Evolutionary conservation across 2,888 invertebrate species (phyloP).

Genomic region (Cerastis rubricosa): DNA sequence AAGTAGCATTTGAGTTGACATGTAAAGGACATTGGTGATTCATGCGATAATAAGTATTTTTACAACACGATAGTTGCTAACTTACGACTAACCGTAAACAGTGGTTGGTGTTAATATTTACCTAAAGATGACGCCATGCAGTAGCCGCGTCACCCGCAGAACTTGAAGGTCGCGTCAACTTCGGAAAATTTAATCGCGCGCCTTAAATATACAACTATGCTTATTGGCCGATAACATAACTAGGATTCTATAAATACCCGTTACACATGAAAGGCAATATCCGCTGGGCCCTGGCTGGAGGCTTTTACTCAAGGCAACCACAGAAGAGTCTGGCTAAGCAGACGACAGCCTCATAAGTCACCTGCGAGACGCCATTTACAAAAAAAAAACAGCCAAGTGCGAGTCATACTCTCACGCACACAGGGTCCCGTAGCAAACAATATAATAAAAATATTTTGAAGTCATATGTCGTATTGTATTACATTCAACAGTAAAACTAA

Average conservation of each 20-base stretch:
- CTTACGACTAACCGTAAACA: slow-evolving; percentile 68
- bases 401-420: too few relatives aligned
- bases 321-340: too few relatives aligned
- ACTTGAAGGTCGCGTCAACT: slow-evolving; percentile 83
- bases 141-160: slow-evolving; percentile 75
- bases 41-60: slow-evolving; percentile 42
- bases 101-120: slow-evolving; percentile 70
- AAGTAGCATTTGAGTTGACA: slow-evolving; percentile 13
- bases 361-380: too few relatives aligned
- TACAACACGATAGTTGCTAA: slow-evolving; percentile 47
- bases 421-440: too few relatives aligned
- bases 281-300: background rate
- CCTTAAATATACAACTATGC: slow-evolving; percentile 65
- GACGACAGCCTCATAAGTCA: too few relatives aligned
- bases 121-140: slow-evolving; percentile 77
- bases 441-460: too few relatives aligned
- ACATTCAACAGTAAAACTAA: too few relatives aligned
- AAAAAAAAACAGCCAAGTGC: too few relatives aligned
- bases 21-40: slow-evolving; percentile 9
- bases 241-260: slow-evolving; percentile 10
- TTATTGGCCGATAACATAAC: slow-evolving; percentile 14
- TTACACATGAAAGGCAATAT: slow-evolving; percentile 5
- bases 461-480: too few relatives aligned
- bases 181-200: slow-evolving; percentile 76
- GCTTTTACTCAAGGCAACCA: too few relatives aligned